Base-by-base conservation (phyloP, 35 echinoderm and acorn worm genomes). In the Eucidaris tribuloides region DNA sequence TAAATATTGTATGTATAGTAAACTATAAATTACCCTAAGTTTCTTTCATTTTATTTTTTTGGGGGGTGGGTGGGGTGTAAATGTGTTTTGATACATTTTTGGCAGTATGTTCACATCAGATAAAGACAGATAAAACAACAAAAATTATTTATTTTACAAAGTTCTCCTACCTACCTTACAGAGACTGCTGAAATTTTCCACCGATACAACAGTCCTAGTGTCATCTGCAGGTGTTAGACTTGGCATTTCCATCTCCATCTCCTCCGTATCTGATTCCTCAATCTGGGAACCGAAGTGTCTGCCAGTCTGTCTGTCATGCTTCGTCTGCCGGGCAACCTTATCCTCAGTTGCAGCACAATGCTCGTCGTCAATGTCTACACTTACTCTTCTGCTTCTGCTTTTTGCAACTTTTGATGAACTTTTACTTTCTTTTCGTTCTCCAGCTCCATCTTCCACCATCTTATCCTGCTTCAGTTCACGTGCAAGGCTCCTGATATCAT, bases 211-310 rank as follows among this genome's bases (percentile, higher is more conserved):
- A 44, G 68, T 74, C 9, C 35, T 24, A 2, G 68, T 44, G n/a
- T 74, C 68, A 44, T 74, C 68, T 42, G 41, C 28, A 44, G 68
- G 11, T 31, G 68, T 74, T 52, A 52, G 48, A 22, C 28, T 44
- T 15, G 68, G 18, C 19, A 18, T 22, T 0, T 27, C 44, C 37
- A 35, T 40, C 41, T 24, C 37, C 22, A 44, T 44, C 34, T 74
- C 68, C 44, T 74, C 68, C 25, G 68, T 35, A 74, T 74, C 68
- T 5, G 41, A 42, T 5, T 74, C 68, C 22, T 74, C 68, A 23
- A 74, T 74, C 34, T 74, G 68, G 24, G 68, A 44, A 42, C 68
- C 68, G 37, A 74, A 74, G 68, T 74, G 68, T 22, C 11, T 74
- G 22, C 68, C 44, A 18, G 11, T 17, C 13, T 74, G 22, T 32